Evolutionary conservation across 2,797 vertebrate species (phyloP).

Genomic region (Darevskia nairensis): DNA sequence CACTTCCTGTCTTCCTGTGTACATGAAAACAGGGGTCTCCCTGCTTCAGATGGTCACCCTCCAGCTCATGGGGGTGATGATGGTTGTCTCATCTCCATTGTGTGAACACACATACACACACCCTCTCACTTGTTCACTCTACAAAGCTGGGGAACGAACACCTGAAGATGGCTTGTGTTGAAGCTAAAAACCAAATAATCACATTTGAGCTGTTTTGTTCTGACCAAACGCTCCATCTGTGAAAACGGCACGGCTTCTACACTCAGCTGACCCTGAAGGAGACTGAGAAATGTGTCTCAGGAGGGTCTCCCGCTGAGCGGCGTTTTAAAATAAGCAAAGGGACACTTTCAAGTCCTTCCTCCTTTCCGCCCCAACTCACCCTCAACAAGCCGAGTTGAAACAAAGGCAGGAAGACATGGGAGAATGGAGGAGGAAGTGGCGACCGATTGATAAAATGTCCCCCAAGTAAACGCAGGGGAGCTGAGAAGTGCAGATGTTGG

Average conservation of each 20-base stretch:
- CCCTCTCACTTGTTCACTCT: too few species aligned
- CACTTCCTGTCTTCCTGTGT: too few species aligned
- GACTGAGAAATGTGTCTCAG: conserved; percentile 6
- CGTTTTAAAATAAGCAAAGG: conserved; percentile 42
- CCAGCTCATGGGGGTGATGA: too few species aligned
- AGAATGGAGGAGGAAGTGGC: neutral
- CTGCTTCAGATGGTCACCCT: too few species aligned
- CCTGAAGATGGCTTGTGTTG: neutral
- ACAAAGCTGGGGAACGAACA: neutral
- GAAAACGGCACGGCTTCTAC: neutral
- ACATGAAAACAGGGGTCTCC: too few species aligned
- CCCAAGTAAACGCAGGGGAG: neutral
- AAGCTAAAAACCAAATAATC: neutral
- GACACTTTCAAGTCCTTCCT: neutral
- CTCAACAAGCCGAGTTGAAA: neutral
- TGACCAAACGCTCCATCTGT: neutral
- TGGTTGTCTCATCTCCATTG: too few species aligned
- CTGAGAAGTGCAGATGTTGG: neutral
- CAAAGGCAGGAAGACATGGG: neutral
- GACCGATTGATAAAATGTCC: fast-evolving
- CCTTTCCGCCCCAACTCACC: neutral
- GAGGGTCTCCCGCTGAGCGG: conserved; percentile 21
- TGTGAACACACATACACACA: too few species aligned
- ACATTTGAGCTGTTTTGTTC: neutral
- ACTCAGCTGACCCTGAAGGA: conserved; percentile 7